A percentile compares a stretch with the other conserved stretches of the same genome.
These are phyloP conservation scores for Tinea semifulvella DNA, from an alignment of 2,888 invertebrate species.

Conservation along the genomic window DNA sequence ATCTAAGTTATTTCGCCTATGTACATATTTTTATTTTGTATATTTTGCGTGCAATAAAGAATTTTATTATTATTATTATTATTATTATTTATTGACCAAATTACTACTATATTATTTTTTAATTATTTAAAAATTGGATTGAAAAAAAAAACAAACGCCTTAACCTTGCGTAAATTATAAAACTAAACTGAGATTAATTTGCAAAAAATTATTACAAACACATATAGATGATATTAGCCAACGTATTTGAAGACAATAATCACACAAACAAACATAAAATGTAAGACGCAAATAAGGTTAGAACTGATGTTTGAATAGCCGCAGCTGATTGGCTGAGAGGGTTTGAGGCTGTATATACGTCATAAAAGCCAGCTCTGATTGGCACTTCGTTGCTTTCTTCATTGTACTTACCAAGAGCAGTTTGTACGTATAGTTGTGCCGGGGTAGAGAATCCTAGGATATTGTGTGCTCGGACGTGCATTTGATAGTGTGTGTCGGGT, in stretches of 20 bases:
- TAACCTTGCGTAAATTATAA: too few species aligned
- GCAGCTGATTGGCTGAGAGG: constrained; percentile 38
- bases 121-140: too few species aligned
- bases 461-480: constrained; percentile 87
- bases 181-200: too few species aligned
- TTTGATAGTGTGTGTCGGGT: constrained; percentile 84
- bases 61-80: too few species aligned
- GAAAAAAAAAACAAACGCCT: too few species aligned
- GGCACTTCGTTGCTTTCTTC: constrained; percentile 56
- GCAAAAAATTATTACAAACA: too few species aligned
- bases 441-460: constrained; percentile 83
- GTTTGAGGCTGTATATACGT: constrained; percentile 53
- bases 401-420: constrained; percentile 85
- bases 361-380: constrained; percentile 57
- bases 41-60: too few species aligned
- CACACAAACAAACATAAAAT: constrained; percentile 47
- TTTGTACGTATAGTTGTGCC: constrained; percentile 81
- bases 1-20: too few species aligned
- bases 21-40: too few species aligned
- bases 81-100: too few species aligned
- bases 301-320: constrained; percentile 33
- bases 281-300: constrained; percentile 36
- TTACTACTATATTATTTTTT: too few species aligned
- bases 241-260: constrained; percentile 24
- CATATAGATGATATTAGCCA: too few species aligned